Base-by-base conservation (phyloP, 1,140 invertebrate genomes). In the Eciton burchellii region DNA sequence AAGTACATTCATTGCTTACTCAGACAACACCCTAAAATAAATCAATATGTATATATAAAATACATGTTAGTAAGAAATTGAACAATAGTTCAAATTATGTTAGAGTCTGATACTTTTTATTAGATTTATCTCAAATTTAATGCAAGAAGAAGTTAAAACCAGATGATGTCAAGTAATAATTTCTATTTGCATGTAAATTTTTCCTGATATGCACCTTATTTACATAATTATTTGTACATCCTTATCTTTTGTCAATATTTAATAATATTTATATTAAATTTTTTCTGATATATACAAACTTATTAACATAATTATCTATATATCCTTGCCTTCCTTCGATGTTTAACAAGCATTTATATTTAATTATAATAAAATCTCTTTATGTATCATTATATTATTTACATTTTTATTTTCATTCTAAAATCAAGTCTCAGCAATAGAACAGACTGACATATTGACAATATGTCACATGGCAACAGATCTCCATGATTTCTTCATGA, bases 1-100 rank as follows among this genome's bases (percentile, higher is more conserved):
- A 89, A 95, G 95, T 91, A 95, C 91, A 92, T 95, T 95, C 95
- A 95, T 95, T 89, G 92, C 94, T 95, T 90, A 93, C 94, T 94
- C 94, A 95, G 94, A 95, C 94, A 92, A 91, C 91, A 91, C 94
- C 94, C 94, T 95, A 52, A 79, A 92, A 92, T 77, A 66, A 26
- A 72, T 54, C 0, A 24, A 8, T 2, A 26, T 12, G 9, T 56
- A 41, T 21, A 41, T 49, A 29, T 82, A 41, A 12, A 65, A 16
- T 29, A 9, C 47, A 60, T 3, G 60, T n/a, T 8, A 11, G 9
- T 16, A 16, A 11, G n/a, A 14, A 45, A 43, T 54, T 9, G 4
- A 21, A 5, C n/a, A 21, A 19, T 21, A 54, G 19, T 21, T 6
- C 19, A 19, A 35, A 35, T 35, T 6, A 35, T 35, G 35, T 35